Base-by-base conservation (phyloP, 2,888 invertebrate genomes). In the Balanococcus diminutus region DNA sequence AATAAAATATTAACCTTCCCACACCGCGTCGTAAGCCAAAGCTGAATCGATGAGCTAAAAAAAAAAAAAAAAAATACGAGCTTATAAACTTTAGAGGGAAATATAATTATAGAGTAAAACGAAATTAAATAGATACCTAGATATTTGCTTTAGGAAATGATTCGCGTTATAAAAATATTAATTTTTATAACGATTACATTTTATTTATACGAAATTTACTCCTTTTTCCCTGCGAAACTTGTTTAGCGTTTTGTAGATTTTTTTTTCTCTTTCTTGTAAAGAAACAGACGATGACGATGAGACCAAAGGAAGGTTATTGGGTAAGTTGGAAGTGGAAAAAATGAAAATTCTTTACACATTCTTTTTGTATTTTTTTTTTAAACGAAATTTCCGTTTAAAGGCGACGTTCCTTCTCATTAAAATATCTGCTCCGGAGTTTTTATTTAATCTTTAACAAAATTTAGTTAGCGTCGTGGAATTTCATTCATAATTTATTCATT, bases 401-500 rank as follows among this genome's bases (percentile, higher is more conserved):
- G 14, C 25, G 25, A 67, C 25, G 61, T 67, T 67, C 25, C 28
- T 67, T 67, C 61, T 67, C 61, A 67, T 67, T 67, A 67, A 67
- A 67, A 67, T 67, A 67, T 67, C 61, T 67, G 61, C 61, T 22
- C 14, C 22, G 61, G 61, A 51, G 61, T 67, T 67, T 67, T 67
- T 67, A 67, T 67, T 67, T 67, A 67, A 67, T 67, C 28, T 67
- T 67, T 67, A 67, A 67, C 61, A 67, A 67, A 67, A 67, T 67
- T 67, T 25, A 67, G 61, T 67, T 67, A 67, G 25, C 61, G 28
- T 67, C 61, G 28, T 6, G 61, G 61, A 67, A 67, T 67, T 67
- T 67, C 61, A 28, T 67, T 67, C 28, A 67, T 67, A 67, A 67
- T 67, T 67, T 67, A 67, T 67, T 67, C 25, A 67, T 67, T 25